Conservation (phyloP, 2,797 vertebrate species). For the Phataginus tricuspis region DNA sequence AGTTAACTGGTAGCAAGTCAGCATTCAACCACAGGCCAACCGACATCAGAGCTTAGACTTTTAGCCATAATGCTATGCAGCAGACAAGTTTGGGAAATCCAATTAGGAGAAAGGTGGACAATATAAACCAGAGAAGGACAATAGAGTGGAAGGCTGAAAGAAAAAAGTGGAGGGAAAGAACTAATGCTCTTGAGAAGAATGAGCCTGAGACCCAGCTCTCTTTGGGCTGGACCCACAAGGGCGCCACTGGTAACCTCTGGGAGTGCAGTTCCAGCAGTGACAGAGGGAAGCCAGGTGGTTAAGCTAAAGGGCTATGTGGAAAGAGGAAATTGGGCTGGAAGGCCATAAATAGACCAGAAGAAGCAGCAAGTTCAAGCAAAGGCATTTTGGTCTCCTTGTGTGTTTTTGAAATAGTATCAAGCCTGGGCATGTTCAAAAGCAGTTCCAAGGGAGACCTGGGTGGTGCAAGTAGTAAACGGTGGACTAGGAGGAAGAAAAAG, state of each 20-base stretch:
- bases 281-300: background rate
- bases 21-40: background rate
- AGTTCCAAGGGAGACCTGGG: background rate
- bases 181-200: background rate
- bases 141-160: background rate
- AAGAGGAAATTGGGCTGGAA: constrained; percentile 19
- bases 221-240: background rate
- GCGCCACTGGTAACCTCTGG: background rate
- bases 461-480: background rate
- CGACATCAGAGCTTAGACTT: background rate
- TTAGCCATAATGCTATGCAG: background rate
- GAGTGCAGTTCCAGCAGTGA: background rate
- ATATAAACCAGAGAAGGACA: background rate
- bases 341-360: background rate
- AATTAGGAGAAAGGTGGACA: background rate
- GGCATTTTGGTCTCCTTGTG: background rate
- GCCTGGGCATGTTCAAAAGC: background rate
- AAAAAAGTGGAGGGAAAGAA: background rate
- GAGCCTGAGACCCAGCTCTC: background rate
- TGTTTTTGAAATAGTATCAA: background rate
- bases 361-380: constrained; percentile 4
- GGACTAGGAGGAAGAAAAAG: background rate
- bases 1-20: background rate
- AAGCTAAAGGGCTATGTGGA: background rate
- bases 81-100: background rate